Evolutionary conservation across 2,888 invertebrate species (phyloP).

Genomic region (Tuberolachnus salignus): DNA sequence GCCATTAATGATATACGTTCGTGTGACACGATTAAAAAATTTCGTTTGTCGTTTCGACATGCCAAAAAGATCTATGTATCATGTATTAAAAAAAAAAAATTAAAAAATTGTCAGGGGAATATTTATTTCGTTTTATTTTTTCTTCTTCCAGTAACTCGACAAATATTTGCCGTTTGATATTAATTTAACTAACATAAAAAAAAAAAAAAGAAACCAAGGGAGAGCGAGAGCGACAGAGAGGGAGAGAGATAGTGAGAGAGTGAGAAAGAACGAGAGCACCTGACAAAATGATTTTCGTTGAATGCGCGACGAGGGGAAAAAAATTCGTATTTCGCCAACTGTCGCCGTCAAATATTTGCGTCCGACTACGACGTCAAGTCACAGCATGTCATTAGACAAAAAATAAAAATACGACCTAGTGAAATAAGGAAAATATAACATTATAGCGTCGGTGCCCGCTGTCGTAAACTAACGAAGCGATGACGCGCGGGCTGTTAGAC

Average conservation of each 20-base stretch:
- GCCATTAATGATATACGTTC: neutral
- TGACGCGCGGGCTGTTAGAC: neutral
- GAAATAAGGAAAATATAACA: no score
- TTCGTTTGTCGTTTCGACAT: neutral
- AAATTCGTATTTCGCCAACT: slow-evolving; percentile 31
- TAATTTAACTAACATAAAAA: slow-evolving; percentile 3
- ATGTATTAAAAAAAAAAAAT: slow-evolving; percentile 9
- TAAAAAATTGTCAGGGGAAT: slow-evolving; percentile 27
- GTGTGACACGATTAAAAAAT: slow-evolving; percentile 22
- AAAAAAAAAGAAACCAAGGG: neutral
- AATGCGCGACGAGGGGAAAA: neutral
- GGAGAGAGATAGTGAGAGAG: no score
- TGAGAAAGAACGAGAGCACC: neutral
- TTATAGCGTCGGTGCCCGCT: no score
- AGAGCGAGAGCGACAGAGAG: neutral
- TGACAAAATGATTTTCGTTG: slow-evolving; percentile 7
- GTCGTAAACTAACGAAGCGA: neutral
- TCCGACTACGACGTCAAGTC: slow-evolving; percentile 17
- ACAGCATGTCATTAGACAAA: neutral
- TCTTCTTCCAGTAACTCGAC: neutral
- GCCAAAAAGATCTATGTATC: neutral
- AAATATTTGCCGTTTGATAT: slow-evolving; percentile 43
- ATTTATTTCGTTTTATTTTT: slow-evolving; percentile 37
- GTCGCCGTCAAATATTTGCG: slow-evolving; percentile 35
- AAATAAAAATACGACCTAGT: neutral